phyloP scores from a whole-genome alignment of 37 sponge, comb jelly and placozoan species.

The Halisarca cf. caerulea region DNA sequence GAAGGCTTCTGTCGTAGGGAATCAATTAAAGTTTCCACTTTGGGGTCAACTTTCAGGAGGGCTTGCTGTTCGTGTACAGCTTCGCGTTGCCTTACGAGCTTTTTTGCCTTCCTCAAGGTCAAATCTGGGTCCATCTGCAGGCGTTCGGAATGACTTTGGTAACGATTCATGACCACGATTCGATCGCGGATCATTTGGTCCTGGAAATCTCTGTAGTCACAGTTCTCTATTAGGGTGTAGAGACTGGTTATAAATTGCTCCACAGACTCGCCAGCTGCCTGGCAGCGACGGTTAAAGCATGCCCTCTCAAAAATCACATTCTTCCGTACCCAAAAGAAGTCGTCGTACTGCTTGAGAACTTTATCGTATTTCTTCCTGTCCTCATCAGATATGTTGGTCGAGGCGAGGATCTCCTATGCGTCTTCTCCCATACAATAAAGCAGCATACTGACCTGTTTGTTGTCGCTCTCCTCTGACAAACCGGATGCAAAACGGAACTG shows the following conservation, averaged over 20 bases:
- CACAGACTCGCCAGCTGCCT: neutral
- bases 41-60: neutral
- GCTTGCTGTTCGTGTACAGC: conserved; percentile 32
- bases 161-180: conserved; percentile 10
- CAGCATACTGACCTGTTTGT: neutral
- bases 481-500: conserved; percentile 35
- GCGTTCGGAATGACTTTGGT: conserved; percentile 8
- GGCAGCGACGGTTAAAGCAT: conserved; percentile 18
- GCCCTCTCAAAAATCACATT: conserved; percentile 24
- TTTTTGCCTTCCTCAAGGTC: conserved; percentile 25
- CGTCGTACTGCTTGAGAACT: conserved; percentile 4
- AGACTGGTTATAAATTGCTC: conserved; percentile 27
- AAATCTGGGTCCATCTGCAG: conserved; percentile 22
- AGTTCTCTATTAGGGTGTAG: conserved; percentile 21
- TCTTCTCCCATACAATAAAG: conserved; percentile 36
- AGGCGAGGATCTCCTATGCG: conserved; percentile 1
- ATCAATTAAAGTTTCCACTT: neutral
- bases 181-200: conserved; percentile 40
- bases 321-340: conserved; percentile 5
- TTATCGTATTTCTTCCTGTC: neutral
- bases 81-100: neutral
- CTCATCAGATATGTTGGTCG: conserved; percentile 7
- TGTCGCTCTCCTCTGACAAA: neutral
- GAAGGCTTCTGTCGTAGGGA: too few species aligned
- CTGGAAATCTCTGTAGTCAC: neutral